Evolutionary conservation across 2,888 invertebrate genomes (phyloP), one percentile per base, ranked within the genome.

Genomic region (Tachina grossa): DNA sequence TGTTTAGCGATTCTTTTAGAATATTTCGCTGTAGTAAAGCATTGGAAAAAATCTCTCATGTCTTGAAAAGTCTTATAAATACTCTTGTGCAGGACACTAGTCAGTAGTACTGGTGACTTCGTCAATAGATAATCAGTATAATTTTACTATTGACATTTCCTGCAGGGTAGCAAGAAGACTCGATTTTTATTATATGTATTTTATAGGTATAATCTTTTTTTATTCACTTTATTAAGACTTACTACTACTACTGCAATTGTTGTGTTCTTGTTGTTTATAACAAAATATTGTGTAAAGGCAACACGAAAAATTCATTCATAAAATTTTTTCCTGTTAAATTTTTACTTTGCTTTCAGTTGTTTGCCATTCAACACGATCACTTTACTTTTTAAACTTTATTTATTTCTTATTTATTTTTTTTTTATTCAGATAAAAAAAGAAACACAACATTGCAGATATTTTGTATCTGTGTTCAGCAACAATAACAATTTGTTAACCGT

Each of bases 301-400:
- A 91, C 89, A 89, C 84, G 88, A 91, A 89, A 91, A 91, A 90
- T 91, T 91, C 91, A 91, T 91, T 91, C 91, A 91, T 91, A 89
- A 91, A 59, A 89, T 88, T 78, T 88, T 59, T 63, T 78, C 47
- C 55, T 55, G 55, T 47, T 9, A 19, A 63, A 51, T 39, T 63
- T 57, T 72, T 41, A 53, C 69, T 79, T 79, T 51, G 47, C 69
- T 63, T 72, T 61, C 47, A 81, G 71, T 77, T 77, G 47, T 63
- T 75, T 75, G 69, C 83, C 77, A 83, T 77, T 72, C 83, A 83
- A 77, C 76, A 72, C 77, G 83, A 77, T 83, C 83, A 77, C 81
- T 81, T 81, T 68, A 74, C 47, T 82, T 82, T 82, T 82, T 63
- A 69, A 57, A 69, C 19, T 45, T 55, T 75, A 45, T 55, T 69